These are phyloP conservation scores for Parapsyche elsis DNA, from an alignment of 1,140 invertebrate species.

Conservation along the genomic window DNA sequence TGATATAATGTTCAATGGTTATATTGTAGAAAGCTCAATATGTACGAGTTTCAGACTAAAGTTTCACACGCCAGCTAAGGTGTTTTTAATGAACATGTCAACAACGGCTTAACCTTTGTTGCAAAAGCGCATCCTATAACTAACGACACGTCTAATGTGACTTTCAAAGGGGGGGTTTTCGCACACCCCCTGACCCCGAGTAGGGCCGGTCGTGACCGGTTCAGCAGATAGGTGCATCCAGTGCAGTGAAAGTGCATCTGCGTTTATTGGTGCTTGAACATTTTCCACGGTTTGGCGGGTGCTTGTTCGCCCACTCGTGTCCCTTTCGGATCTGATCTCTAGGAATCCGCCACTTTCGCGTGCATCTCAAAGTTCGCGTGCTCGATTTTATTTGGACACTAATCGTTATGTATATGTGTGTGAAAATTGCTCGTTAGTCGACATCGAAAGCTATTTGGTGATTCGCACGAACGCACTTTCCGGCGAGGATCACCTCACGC, in stretches of 20 bases:
- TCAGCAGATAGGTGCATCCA: background rate
- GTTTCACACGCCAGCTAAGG: too few relatives aligned
- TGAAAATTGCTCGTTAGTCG: background rate
- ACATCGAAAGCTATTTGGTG: background rate
- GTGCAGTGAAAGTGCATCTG: conserved; percentile 32
- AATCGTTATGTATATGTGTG: background rate
- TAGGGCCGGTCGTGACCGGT: conserved; percentile 29
- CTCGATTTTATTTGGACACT: background rate
- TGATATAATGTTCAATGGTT: too few relatives aligned
- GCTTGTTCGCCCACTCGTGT: background rate
- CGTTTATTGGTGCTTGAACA: conserved; percentile 32
- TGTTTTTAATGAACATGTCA: too few relatives aligned
- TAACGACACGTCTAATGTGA: too few relatives aligned
- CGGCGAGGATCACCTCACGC: too few relatives aligned
- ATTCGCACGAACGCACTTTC: background rate
- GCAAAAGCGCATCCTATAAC: too few relatives aligned
- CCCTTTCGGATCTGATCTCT: background rate
- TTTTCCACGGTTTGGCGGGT: conserved; percentile 35
- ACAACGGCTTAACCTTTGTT: too few relatives aligned
- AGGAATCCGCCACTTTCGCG: background rate
- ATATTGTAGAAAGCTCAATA: too few relatives aligned
- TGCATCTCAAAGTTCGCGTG: background rate
- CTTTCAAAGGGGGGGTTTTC: background rate
- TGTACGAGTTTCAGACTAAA: too few relatives aligned
- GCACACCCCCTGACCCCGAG: conserved; percentile 4